Conservation (phyloP, 2,797 vertebrate species). For the Anabas testudineus region DNA sequence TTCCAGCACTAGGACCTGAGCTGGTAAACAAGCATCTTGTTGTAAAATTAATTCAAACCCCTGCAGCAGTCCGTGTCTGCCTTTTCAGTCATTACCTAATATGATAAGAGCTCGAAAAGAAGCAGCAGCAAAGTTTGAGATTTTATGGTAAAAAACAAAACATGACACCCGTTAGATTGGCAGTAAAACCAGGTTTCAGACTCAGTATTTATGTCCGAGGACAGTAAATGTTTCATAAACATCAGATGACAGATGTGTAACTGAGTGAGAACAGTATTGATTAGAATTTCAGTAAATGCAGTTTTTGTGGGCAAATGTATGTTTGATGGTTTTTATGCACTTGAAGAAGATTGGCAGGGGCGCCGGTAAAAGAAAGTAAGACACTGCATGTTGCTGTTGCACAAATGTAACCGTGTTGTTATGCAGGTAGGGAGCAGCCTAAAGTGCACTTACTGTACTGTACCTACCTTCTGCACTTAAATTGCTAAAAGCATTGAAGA, state of each 20-base stretch:
- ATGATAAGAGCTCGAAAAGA: neutral
- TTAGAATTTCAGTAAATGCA: neutral
- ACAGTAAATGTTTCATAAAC: neutral
- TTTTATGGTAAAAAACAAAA: neutral
- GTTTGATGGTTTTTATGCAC: neutral
- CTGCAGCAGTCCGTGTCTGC: neutral
- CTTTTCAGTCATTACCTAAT: neutral
- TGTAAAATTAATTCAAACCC: neutral
- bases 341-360: neutral
- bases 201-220: neutral
- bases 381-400: neutral
- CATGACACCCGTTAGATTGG: neutral
- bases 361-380: neutral
- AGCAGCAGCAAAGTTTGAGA: neutral
- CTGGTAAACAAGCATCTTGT: neutral
- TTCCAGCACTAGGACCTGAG: neutral
- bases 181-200: neutral
- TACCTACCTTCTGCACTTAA: neutral
- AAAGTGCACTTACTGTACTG: conserved; percentile 12
- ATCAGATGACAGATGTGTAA: neutral
- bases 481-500: neutral
- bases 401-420: conserved; percentile 10
- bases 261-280: neutral
- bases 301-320: neutral
- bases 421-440: neutral